Percentiles rank a stretch among this genome's conserved stretches.
Evolutionary conservation across 2,113 vertebrate genomes (phyloP).

Genomic region (Pseudopipra pipra): DNA sequence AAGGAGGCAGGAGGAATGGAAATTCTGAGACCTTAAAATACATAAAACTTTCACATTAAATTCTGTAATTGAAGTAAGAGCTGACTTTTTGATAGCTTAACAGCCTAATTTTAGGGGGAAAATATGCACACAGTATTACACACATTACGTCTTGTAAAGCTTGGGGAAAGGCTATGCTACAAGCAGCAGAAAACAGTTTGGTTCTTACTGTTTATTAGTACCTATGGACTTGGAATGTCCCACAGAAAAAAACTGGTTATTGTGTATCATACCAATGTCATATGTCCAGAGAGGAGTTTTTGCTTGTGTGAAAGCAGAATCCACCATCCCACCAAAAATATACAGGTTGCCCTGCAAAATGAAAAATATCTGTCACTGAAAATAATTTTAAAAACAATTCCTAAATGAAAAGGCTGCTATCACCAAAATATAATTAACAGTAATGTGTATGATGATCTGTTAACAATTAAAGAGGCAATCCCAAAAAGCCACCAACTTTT

Average conservation of each 20-base stretch:
- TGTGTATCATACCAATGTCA: slow-evolving; percentile 71
- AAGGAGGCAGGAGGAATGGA: neutral
- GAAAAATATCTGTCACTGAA: neutral
- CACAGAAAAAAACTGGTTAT: neutral
- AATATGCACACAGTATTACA: neutral
- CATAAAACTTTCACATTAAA: neutral
- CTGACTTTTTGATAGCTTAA: neutral
- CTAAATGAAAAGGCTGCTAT: neutral
- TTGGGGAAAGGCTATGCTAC: neutral
- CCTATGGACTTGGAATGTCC: neutral
- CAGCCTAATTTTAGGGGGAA: neutral
- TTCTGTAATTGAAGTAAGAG: neutral
- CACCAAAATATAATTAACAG: neutral
- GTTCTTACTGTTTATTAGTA: neutral
- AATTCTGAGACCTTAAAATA: slow-evolving; percentile 3
- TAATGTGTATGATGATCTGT: neutral
- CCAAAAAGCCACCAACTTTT: neutral
- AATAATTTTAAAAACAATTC: neutral
- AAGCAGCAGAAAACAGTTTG: neutral
- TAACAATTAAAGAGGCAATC: neutral
- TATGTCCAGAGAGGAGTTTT: slow-evolving; percentile 83
- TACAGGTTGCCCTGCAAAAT: slow-evolving; percentile 76
- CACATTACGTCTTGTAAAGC: neutral
- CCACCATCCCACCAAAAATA: slow-evolving; percentile 84
- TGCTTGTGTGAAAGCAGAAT: slow-evolving; percentile 76